phyloP scores from a whole-genome alignment of 2,113 vertebrate genomes.

The Perca fluviatilis region DNA sequence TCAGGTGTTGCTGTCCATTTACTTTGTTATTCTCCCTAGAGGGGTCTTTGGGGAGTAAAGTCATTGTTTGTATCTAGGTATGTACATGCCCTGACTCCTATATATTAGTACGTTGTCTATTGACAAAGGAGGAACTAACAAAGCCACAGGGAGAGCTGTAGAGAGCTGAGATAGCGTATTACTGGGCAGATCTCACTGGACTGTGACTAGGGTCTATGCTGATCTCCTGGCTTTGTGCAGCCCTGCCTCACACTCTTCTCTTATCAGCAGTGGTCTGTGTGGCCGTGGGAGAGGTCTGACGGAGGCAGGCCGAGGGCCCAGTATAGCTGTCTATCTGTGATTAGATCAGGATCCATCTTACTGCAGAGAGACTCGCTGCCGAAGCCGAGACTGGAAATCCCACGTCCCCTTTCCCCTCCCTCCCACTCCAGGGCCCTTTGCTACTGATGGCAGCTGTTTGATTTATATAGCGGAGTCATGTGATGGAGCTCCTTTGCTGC shows the following conservation, averaged over 20 bases:
- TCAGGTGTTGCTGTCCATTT: neutral
- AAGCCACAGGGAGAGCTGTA: conserved; percentile 60
- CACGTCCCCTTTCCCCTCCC: conserved; percentile 38
- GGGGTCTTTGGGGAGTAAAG: conserved; percentile 8
- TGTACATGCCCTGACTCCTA: conserved; percentile 21
- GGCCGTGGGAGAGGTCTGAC: conserved; percentile 75
- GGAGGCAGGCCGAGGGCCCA: conserved; percentile 38
- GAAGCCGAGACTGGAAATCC: conserved; percentile 58
- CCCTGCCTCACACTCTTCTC: conserved; percentile 50
- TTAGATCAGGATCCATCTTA: conserved; percentile 76
- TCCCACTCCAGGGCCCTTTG: conserved; percentile 56
- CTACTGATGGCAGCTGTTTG: conserved; percentile 66
- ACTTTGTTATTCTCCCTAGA: neutral
- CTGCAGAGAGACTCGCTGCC: conserved; percentile 48
- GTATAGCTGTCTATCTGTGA: conserved; percentile 71
- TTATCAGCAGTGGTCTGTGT: conserved; percentile 73
- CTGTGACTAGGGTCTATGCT: conserved; percentile 58
- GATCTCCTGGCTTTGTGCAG: conserved; percentile 73
- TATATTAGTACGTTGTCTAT: conserved; percentile 39
- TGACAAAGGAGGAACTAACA: conserved; percentile 61
- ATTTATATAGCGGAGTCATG: conserved; percentile 75
- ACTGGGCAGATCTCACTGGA: conserved; percentile 68
- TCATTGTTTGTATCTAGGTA: conserved; percentile 19
- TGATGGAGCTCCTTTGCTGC: conserved; percentile 59
- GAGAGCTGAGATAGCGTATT: conserved; percentile 63